These are phyloP conservation scores for Lissonota sp. DNA, from an alignment of 2,888 invertebrate genomes.

Conservation along the genomic window DNA sequence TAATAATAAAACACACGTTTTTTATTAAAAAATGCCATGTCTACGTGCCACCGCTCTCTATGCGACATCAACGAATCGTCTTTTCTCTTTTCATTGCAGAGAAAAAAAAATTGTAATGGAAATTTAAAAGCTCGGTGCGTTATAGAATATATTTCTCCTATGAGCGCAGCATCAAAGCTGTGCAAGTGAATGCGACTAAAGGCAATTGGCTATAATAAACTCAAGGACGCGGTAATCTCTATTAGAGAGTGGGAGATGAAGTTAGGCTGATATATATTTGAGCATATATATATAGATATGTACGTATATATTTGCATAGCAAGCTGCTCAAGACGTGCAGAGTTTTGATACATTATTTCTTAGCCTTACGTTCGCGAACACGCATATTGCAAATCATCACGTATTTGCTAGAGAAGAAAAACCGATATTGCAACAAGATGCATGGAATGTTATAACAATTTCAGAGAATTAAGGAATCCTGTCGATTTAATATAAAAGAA, in stretches of 20 bases:
- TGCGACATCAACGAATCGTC: too few species aligned
- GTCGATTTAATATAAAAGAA: background rate
- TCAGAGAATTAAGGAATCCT: background rate
- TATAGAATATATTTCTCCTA: constrained; percentile 33
- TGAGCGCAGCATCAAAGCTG: constrained; percentile 32
- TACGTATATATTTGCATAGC: background rate
- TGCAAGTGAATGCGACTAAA: constrained; percentile 68
- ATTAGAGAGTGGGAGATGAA: constrained; percentile 63
- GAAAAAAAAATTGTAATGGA: background rate
- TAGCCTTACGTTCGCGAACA: constrained; percentile 30
- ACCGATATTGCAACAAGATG: constrained; percentile 16
- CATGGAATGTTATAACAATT: constrained; percentile 23
- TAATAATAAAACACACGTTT: constrained; percentile 12
- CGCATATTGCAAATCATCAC: constrained; percentile 24
- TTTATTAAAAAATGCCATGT: background rate
- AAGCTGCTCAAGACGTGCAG: constrained; percentile 35
- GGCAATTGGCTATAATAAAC: constrained; percentile 77
- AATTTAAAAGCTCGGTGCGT: background rate
- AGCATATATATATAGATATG: background rate
- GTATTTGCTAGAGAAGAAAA: constrained; percentile 16
- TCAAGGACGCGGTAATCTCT: constrained; percentile 78
- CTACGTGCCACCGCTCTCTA: too few species aligned
- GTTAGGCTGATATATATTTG: constrained; percentile 15
- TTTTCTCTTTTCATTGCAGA: too few species aligned
- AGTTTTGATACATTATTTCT: constrained; percentile 36